Base-by-base conservation (phyloP, 2,113 vertebrate species). In the Colaptes auratus region DNA sequence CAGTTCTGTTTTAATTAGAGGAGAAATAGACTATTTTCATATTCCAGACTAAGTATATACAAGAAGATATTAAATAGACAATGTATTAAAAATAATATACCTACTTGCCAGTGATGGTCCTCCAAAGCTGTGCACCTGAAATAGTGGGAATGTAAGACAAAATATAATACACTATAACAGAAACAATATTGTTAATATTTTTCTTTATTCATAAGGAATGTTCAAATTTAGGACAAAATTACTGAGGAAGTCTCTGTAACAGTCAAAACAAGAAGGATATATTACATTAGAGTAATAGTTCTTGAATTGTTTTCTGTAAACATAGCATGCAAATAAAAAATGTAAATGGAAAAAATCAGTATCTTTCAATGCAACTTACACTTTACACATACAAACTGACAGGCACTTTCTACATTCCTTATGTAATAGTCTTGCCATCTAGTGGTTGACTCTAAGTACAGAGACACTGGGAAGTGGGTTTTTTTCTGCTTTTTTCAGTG, bases 71-170 rank as follows among this genome's bases (percentile, higher is more conserved):
- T 44, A 65, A 84, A 65, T 66, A 86, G 84, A 3, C 5, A 35
- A 58, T 16, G 21, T 48, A 70, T 74, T 78, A 80, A 92, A 94
- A 92, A 86, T n/a, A 52, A 58, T 72, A 21, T 66, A 87, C 98
- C 64, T 99, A 99, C 99, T 98, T 99, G 96, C 97, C 94, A 44
- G 97, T 98, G 97, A 98, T 98, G 96, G 97, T 98, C 94, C 97
- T 95, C 98, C 98, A 99, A 74, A 98, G 82, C 87, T 92, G 97
- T 0, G 97, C 97, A 97, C 98, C 99, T 99, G 97, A 85, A 96
- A 97, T 10, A 56, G 78, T 33, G 14, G 67, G 80, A 95, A 64
- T 3, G 14, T 33, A 86, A 94, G 5, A 58, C 81, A 79, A 96
- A 67, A 89, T 3, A 61, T 8, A 70, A 44, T 30, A n/a, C 15